A percentile compares a stretch with the other conserved stretches of the same genome.
These are phyloP conservation scores for Calameuta idolon DNA, from an alignment of 2,888 invertebrate species.

Conservation along the genomic window DNA sequence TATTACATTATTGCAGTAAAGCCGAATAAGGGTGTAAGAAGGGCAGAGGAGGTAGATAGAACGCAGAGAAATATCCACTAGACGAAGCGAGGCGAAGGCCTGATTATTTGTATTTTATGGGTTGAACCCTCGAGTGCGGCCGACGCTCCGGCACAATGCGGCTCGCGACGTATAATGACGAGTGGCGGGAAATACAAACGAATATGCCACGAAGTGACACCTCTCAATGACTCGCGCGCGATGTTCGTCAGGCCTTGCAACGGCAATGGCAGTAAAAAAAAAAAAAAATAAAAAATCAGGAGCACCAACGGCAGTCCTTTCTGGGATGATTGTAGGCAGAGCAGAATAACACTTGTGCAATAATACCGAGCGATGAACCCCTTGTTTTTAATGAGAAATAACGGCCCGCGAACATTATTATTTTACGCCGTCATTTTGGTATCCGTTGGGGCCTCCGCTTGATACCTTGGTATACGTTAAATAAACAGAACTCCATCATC, in stretches of 20 bases:
- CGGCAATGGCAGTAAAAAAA: neutral
- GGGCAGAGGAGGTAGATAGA: neutral
- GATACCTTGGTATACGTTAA: neutral
- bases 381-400: slow-evolving; percentile 67
- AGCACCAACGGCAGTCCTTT: neutral
- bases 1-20: neutral
- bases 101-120: slow-evolving; percentile 60
- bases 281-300: neutral
- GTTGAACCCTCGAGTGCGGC: slow-evolving; percentile 51
- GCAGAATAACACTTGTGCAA: slow-evolving; percentile 52
- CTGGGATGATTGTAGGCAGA: neutral
- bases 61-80: slow-evolving; percentile 24
- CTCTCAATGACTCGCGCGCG: slow-evolving; percentile 62
- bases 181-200: slow-evolving; percentile 61
- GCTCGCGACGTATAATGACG: slow-evolving; percentile 34
- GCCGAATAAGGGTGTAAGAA: neutral
- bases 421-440: slow-evolving; percentile 5
- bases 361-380: slow-evolving; percentile 63
- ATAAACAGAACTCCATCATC: neutral
- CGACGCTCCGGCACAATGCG: slow-evolving; percentile 53
- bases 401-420: slow-evolving; percentile 31
- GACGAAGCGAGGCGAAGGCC: slow-evolving; percentile 28
- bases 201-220: slow-evolving; percentile 68
- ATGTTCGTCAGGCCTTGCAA: slow-evolving; percentile 27
- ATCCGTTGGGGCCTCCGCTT: neutral